Conservation (phyloP, 1,140 invertebrate genomes). For the Mercenaria mercenaria region DNA sequence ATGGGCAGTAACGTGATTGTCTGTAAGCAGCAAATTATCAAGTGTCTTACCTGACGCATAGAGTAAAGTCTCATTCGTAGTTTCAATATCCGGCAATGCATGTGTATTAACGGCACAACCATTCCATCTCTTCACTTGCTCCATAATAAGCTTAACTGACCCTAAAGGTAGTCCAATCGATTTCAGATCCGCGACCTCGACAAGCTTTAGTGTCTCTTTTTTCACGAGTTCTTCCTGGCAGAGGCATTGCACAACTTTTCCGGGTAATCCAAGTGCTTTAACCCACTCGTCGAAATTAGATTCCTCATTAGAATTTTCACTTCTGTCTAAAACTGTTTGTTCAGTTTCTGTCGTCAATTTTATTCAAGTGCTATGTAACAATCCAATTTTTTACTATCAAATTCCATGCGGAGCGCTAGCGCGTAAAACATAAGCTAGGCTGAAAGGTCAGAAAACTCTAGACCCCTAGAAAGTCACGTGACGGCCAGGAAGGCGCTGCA, state of each 20-base stretch:
- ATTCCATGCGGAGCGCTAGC: too few species aligned
- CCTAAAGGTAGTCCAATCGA: neutral
- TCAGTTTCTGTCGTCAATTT: too few species aligned
- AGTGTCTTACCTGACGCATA: too few species aligned
- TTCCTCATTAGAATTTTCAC: too few species aligned
- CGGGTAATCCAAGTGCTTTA: neutral
- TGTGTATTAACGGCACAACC: neutral
- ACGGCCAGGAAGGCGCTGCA: too few species aligned
- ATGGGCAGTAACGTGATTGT: neutral
- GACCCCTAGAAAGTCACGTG: too few species aligned
- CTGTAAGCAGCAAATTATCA: neutral
- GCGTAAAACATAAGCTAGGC: too few species aligned
- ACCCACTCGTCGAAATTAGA: neutral
- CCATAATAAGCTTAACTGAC: neutral
- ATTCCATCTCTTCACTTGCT: neutral
- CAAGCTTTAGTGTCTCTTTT: neutral
- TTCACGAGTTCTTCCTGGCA: neutral
- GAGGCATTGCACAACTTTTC: neutral
- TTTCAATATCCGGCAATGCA: neutral
- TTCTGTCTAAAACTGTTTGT: too few species aligned
- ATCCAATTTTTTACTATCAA: too few species aligned
- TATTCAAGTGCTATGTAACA: too few species aligned
- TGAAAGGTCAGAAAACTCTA: too few species aligned
- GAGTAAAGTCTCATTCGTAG: neutral
- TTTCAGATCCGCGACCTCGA: neutral